Percentiles rank a stretch among this genome's conserved stretches.
Conservation (phyloP, 2,888 invertebrate genomes). For the Eutolmus rufibarbis region DNA sequence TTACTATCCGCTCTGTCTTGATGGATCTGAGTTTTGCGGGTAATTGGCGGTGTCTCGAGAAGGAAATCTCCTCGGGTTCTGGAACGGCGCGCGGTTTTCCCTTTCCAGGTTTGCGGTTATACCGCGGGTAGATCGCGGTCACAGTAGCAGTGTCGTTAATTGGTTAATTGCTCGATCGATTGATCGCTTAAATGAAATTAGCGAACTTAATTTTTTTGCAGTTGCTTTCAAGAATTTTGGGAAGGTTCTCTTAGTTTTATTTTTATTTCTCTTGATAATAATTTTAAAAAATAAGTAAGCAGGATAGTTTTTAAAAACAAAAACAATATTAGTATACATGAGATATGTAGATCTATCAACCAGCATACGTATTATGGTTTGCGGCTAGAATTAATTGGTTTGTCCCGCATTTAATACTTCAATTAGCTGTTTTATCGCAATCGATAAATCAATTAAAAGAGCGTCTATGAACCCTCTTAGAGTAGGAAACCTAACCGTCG, state of each 20-base stretch:
- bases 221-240: not conserved
- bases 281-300: too few relatives aligned
- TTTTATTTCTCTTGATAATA: not conserved
- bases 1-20: not conserved
- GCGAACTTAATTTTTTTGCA: not conserved
- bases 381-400: not conserved
- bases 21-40: not conserved
- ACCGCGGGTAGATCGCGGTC: not conserved
- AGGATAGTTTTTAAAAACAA: not conserved
- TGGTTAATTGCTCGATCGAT: slow-evolving; percentile 30
- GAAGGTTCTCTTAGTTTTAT: not conserved
- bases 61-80: not conserved
- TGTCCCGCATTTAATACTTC: not conserved
- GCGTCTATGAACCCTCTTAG: not conserved
- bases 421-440: slow-evolving; percentile 6
- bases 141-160: not conserved
- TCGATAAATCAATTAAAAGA: slow-evolving; percentile 30
- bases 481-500: not conserved
- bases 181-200: slow-evolving; percentile 15
- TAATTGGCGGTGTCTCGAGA: not conserved
- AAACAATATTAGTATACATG: not conserved
- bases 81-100: not conserved
- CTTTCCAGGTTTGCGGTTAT: not conserved
- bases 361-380: not conserved
- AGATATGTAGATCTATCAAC: not conserved